Evolutionary conservation across 1,140 invertebrate species (phyloP).

Genomic region (Halesus radiatus): DNA sequence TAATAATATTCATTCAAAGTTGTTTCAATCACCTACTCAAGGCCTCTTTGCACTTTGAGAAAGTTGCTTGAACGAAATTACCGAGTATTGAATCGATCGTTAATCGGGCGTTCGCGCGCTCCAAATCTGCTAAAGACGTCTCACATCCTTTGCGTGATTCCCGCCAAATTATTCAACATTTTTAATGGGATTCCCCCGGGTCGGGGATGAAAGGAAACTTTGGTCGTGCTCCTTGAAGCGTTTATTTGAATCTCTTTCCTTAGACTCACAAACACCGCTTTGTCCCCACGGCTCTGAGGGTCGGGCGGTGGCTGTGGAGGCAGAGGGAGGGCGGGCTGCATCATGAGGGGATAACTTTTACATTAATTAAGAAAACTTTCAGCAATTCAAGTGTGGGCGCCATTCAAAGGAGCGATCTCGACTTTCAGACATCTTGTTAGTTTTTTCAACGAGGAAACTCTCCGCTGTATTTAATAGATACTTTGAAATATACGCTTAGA

Average conservation of each 20-base stretch:
- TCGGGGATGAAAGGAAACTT: slow-evolving; percentile 43
- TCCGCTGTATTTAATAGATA: too few relatives aligned
- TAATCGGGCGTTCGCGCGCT: slow-evolving; percentile 3
- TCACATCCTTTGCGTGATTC: slow-evolving; percentile 41
- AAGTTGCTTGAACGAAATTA: slow-evolving; percentile 1
- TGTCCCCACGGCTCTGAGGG: not conserved
- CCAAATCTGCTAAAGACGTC: slow-evolving; percentile 33
- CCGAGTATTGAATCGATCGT: not conserved
- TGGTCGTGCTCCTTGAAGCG: slow-evolving; percentile 43
- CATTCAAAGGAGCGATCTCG: slow-evolving; percentile 25
- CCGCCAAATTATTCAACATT: slow-evolving; percentile 50
- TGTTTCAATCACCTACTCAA: not conserved
- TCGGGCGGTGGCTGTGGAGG: not conserved
- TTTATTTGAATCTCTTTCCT: slow-evolving; percentile 51
- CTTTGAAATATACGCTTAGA: too few relatives aligned
- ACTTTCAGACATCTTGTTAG: slow-evolving; percentile 25
- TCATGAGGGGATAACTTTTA: slow-evolving; percentile 44
- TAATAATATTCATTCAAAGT: slow-evolving; percentile 3
- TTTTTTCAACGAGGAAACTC: not conserved
- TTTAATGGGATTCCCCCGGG: slow-evolving; percentile 50
- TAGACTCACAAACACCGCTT: slow-evolving; percentile 29
- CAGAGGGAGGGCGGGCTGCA: slow-evolving; percentile 3
- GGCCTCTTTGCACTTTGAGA: not conserved
- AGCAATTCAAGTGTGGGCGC: slow-evolving; percentile 2
- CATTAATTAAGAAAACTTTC: slow-evolving; percentile 52